Conservation (phyloP, 2,888 invertebrate genomes). For the Drymonia ruficornis region DNA sequence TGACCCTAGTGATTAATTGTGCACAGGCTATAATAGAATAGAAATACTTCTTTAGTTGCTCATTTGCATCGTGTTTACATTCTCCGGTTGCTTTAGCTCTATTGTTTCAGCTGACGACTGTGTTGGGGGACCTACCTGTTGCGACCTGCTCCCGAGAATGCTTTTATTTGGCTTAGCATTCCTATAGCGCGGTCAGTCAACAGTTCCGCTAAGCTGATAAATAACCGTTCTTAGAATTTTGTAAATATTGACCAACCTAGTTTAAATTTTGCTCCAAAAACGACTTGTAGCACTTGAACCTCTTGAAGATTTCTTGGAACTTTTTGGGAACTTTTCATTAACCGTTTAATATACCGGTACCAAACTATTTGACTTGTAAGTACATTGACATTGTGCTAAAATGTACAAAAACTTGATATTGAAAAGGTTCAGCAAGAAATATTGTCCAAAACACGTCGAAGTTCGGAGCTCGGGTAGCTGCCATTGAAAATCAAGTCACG, state of each 20-base stretch:
- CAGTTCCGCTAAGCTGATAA: neutral
- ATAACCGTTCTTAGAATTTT: neutral
- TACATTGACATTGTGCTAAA: neutral
- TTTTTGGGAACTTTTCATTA: no score
- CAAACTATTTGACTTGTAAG: neutral
- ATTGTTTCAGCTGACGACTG: conserved; percentile 31
- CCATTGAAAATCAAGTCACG: conserved; percentile 28
- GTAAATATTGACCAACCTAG: neutral
- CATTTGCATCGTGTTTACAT: conserved; percentile 36
- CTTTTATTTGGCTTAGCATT: conserved; percentile 9
- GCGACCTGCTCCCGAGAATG: conserved; percentile 8
- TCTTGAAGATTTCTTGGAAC: neutral
- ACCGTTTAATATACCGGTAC: neutral
- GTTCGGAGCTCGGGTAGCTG: conserved; percentile 7
- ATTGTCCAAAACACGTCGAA: conserved; percentile 11
- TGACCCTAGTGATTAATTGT: conserved; percentile 25
- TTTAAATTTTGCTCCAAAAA: neutral
- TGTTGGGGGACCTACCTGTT: conserved; percentile 16
- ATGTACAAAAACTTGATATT: conserved; percentile 3
- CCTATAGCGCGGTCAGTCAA: conserved; percentile 3
- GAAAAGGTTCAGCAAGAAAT: conserved; percentile 4
- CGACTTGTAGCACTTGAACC: neutral
- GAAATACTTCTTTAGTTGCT: conserved; percentile 36
- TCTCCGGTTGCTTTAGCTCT: conserved; percentile 20
- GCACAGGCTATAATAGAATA: conserved; percentile 28